These are phyloP conservation scores for Umimayanthus kanabou DNA, from an alignment of 92 coral and sea anemone species.

Conservation along the genomic window DNA sequence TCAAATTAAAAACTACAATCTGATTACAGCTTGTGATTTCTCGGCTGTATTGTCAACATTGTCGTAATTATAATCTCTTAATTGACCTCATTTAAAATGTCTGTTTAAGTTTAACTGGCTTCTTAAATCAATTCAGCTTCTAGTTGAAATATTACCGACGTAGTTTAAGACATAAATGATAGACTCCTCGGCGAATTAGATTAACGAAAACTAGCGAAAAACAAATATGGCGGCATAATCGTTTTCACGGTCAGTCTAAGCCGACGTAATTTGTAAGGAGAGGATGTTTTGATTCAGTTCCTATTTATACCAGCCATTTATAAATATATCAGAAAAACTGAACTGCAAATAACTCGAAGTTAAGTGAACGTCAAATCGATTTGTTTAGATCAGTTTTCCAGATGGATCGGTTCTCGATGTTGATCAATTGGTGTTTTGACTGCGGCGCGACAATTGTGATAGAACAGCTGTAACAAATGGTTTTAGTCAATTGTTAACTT, in stretches of 20 bases:
- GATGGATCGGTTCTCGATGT: background rate
- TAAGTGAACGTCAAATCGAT: background rate
- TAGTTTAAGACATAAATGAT: background rate
- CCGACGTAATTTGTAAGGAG: too few species aligned
- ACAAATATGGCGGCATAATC: too few species aligned
- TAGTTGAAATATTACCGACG: background rate
- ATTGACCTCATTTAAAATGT: too few species aligned
- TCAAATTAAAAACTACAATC: background rate
- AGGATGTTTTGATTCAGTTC: too few species aligned
- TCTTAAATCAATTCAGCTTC: too few species aligned
- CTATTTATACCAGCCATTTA: background rate
- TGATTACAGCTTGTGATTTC: background rate
- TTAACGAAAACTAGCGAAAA: too few species aligned
- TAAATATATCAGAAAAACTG: background rate
- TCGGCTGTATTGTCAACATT: background rate
- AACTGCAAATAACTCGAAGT: background rate
- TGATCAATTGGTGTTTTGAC: background rate
- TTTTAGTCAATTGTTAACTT: background rate
- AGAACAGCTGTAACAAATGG: background rate
- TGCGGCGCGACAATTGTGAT: background rate
- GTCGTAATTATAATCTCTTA: background rate
- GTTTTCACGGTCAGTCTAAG: too few species aligned
- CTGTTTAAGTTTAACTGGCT: background rate
- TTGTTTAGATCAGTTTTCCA: background rate
- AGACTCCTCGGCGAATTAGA: background rate